Conservation (phyloP, 1,140 invertebrate species). For the Drosophila arawakana region DNA sequence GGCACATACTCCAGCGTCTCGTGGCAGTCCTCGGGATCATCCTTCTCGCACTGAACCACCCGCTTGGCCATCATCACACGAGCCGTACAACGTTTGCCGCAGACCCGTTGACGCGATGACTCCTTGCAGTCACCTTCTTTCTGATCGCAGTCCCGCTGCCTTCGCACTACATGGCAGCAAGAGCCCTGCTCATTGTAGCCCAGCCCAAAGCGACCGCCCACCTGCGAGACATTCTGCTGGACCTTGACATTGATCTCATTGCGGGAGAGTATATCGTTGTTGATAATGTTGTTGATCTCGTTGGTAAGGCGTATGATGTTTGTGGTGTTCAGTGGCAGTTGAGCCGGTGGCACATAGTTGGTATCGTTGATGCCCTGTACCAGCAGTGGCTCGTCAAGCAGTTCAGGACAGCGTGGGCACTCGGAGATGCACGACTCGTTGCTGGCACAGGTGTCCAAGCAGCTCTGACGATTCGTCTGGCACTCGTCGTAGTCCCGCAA, state of each 20-base stretch:
- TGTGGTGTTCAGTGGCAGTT: slow-evolving; percentile 60
- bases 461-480: slow-evolving; percentile 51
- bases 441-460: slow-evolving; percentile 40
- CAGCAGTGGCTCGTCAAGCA: slow-evolving; percentile 62
- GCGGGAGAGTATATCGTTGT: slow-evolving; percentile 54
- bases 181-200: slow-evolving; percentile 70
- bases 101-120: slow-evolving; percentile 56
- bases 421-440: slow-evolving; percentile 33
- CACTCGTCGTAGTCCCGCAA: slow-evolving; percentile 71
- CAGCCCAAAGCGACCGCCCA: slow-evolving; percentile 72
- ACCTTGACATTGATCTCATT: slow-evolving; percentile 64
- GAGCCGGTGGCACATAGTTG: slow-evolving; percentile 28
- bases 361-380: slow-evolving; percentile 78
- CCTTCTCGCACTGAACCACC: slow-evolving; percentile 52
- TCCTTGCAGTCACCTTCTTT: slow-evolving; percentile 26
- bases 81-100: slow-evolving; percentile 63
- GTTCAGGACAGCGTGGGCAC: slow-evolving; percentile 69
- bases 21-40: slow-evolving; percentile 41
- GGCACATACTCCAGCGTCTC: slow-evolving; percentile 69
- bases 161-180: slow-evolving; percentile 66
- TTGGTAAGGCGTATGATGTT: slow-evolving; percentile 75
- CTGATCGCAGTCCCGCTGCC: slow-evolving; percentile 44
- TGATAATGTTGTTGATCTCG: slow-evolving; percentile 72
- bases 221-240: slow-evolving; percentile 67
- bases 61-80: slow-evolving; percentile 69